Percentiles rank a stretch among this genome's conserved stretches.
Conservation (phyloP, 2,797 vertebrate species). For the Rhinogobio ventralis region DNA sequence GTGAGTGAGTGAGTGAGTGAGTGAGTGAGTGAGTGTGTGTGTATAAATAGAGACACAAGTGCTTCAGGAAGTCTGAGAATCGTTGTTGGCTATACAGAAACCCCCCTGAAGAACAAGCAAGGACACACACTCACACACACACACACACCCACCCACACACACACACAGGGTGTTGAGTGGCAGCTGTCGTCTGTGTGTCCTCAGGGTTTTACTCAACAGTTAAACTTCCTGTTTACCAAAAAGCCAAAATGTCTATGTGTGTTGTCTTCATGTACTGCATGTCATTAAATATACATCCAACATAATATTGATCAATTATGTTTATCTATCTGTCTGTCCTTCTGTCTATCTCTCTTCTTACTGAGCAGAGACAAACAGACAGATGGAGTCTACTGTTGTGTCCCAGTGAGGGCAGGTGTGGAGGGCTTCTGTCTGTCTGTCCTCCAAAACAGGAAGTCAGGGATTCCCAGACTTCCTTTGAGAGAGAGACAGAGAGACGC, state of each 20-base stretch:
- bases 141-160: conserved; percentile 24
- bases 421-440: not conserved
- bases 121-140: conserved; percentile 7
- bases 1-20: not conserved
- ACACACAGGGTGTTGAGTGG: conserved; percentile 41
- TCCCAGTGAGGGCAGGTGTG: not conserved
- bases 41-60: conserved; percentile 48
- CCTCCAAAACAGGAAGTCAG: conserved; percentile 49
- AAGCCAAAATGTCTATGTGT: conserved; percentile 14
- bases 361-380: not conserved
- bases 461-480: conserved; percentile 45
- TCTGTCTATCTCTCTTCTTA: not conserved
- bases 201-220: conserved; percentile 45
- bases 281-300: too few species aligned
- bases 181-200: conserved; percentile 48
- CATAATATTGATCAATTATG: not conserved
- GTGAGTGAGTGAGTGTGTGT: conserved; percentile 18
- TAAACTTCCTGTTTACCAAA: conserved; percentile 58
- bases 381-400: not conserved
- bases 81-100: conserved; percentile 52
- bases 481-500: conserved; percentile 3
- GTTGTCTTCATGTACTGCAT: not conserved
- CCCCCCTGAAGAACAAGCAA: conserved; percentile 39
- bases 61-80: conserved; percentile 49
- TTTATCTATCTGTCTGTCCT: not conserved